Evolutionary conservation across 2,797 vertebrate species (phyloP).

Genomic region (Lates japonicus): DNA sequence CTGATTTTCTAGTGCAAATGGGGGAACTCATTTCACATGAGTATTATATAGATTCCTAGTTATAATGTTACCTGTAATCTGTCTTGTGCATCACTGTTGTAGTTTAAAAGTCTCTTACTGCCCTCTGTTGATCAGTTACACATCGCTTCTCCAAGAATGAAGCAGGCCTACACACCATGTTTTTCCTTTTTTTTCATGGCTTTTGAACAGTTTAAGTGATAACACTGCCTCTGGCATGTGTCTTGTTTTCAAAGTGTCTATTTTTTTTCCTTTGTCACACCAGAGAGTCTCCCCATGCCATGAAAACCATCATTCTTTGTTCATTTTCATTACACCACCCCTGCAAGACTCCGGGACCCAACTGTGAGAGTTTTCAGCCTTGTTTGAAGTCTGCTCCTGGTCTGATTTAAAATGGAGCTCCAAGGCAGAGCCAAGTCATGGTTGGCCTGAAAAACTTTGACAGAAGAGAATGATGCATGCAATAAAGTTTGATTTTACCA

Average conservation of each 20-base stretch:
- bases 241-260: conserved; percentile 37
- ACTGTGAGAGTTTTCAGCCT: conserved; percentile 52
- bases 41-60: background rate
- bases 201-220: conserved; percentile 24
- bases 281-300: conserved; percentile 23
- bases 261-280: conserved; percentile 29
- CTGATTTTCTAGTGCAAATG: background rate
- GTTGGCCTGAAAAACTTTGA: conserved; percentile 19
- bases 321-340: conserved; percentile 45
- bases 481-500: conserved; percentile 20
- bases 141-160: background rate
- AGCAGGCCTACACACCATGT: background rate
- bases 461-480: background rate
- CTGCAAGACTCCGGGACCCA: conserved; percentile 29
- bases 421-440: conserved; percentile 27
- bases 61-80: background rate
- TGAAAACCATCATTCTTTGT: conserved; percentile 43
- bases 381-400: conserved; percentile 47
- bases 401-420: conserved; percentile 45
- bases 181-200: background rate
- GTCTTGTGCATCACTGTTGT: background rate
- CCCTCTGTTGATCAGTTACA: conserved; percentile 45
- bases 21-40: conserved; percentile 1
- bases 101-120: conserved; percentile 37
- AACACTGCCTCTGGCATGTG: conserved; percentile 28